Evolutionary conservation across 2,113 vertebrate genomes (phyloP), one percentile per base, ranked within the genome.

Genomic region (Cyanoramphus novaezelandiae): DNA sequence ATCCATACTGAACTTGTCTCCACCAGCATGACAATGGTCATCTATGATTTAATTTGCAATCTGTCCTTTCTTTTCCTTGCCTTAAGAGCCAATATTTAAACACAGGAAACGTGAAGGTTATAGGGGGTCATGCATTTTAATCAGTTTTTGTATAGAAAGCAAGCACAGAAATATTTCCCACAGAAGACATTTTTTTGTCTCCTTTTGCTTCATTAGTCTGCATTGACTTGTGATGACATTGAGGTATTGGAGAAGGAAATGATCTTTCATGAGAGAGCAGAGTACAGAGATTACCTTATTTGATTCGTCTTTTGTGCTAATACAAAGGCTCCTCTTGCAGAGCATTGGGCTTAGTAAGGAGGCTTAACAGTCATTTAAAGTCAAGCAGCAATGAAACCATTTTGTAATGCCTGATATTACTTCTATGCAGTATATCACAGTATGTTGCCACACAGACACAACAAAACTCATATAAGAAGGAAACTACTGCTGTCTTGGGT

Each of bases 31-130:
- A 98, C 97, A 97, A 87, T 96, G 86, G 78, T 97, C 97, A 96
- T 97, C 95, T 96, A 72, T 98, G 92, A 99, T 98, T 99, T 98
- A 98, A 99, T 99, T 99, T 99, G 81, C 88, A 97, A 85, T 87
- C 96, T 97, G 88, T 90, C 72, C 76, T 69, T 86, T 43, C 35
- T 47, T 70, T n/a, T 9, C 19, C 47, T 78, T 35, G 33, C 71
- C 82, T 89, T 75, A 96, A 98, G 95, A 98, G 96, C 49, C 52
- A 87, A 88, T 90, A 70, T 97, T 98, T 98, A 98, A 98, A 98
- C 72, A 97, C 68, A 90, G 78, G 74, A 97, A 97, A 94, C 91
- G 86, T 98, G 96, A 98, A 98, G 97, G 97, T 98, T 98, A 97
- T 91, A 90, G 86, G 87, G 13, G 49, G 95, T 93, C 91, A 96